phyloP scores from a whole-genome alignment of 2,113 vertebrate genomes.

The Apistogramma diplotaenia region DNA sequence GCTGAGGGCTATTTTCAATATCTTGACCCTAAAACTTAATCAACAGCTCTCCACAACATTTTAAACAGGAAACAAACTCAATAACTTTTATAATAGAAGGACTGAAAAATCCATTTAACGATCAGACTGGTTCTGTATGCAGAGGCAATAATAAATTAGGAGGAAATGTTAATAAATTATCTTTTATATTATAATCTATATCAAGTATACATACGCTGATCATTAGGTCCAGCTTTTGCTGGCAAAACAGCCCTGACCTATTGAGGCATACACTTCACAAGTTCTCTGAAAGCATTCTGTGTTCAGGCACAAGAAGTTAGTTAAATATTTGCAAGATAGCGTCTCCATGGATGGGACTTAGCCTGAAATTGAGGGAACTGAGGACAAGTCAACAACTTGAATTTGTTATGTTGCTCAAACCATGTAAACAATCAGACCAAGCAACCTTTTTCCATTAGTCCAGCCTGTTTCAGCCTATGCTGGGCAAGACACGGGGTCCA shows the following conservation, averaged over 20 bases:
- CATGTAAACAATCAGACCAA: neutral
- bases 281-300: neutral
- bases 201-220: neutral
- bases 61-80: too few relatives aligned
- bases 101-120: too few relatives aligned
- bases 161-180: too few relatives aligned
- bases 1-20: too few relatives aligned
- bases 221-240: neutral
- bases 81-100: too few relatives aligned
- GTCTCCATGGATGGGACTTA: neutral
- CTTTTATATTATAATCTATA: too few relatives aligned
- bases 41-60: too few relatives aligned
- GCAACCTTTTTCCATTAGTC: neutral
- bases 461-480: neutral
- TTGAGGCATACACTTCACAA: neutral
- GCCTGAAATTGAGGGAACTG: neutral
- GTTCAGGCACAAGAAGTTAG: neutral
- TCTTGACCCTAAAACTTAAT: too few relatives aligned
- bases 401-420: neutral
- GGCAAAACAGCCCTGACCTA: neutral
- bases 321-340: neutral
- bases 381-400: neutral
- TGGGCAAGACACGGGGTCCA: neutral
- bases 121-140: too few relatives aligned
- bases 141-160: too few relatives aligned